phyloP scores from a whole-genome alignment of 2,797 vertebrate species.

The Galaxias olidus region DNA sequence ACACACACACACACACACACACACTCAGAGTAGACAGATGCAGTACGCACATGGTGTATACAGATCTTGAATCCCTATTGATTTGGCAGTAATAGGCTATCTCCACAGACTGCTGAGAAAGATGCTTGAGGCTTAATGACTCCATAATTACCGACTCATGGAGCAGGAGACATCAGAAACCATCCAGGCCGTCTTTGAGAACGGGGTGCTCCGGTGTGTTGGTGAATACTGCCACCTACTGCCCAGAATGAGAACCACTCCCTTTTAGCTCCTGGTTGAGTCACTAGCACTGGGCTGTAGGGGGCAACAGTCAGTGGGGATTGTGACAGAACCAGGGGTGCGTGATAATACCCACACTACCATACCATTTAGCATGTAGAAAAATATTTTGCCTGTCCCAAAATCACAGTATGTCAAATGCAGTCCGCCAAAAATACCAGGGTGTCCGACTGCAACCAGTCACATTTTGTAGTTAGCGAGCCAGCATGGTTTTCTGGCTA shows the following conservation, averaged over 20 bases:
- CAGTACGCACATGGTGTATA: too few species aligned
- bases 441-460: too few species aligned
- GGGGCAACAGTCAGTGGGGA: conserved; percentile 18
- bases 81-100: conserved; percentile 53
- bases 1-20: conserved; percentile 11
- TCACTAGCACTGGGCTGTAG: conserved; percentile 26
- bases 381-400: too few species aligned
- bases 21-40: conserved; percentile 8
- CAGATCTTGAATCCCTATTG: conserved; percentile 30
- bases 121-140: conserved; percentile 52
- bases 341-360: too few species aligned
- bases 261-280: not conserved
- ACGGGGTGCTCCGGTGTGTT: conserved; percentile 18
- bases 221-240: conserved; percentile 64
- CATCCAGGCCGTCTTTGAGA: not conserved
- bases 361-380: too few species aligned
- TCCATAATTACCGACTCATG: conserved; percentile 46
- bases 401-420: too few species aligned
- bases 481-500: too few species aligned
- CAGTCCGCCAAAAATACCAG: too few species aligned
- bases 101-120: conserved; percentile 38
- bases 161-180: conserved; percentile 24
- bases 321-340: not conserved
- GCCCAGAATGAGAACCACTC: not conserved
- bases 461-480: too few species aligned